Evolutionary conservation across 2,797 vertebrate genomes (phyloP), one percentile per base, ranked within the genome.

Genomic region (Rhynchotus rufescens): DNA sequence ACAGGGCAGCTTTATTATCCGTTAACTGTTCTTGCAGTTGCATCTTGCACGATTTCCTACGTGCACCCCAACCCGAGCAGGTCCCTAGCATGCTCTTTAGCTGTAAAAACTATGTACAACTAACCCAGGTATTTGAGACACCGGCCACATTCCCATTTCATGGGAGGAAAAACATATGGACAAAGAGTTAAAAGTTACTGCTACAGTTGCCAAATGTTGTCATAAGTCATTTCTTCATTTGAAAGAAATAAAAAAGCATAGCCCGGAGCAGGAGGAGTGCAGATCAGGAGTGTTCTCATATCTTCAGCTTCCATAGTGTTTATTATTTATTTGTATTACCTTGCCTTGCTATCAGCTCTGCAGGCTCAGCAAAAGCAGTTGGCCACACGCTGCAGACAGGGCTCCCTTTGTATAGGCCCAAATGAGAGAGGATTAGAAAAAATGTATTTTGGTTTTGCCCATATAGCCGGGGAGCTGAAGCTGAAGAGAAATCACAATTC

Each of bases 281-380:
- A 81, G 60, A 85, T 38, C 64, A 74, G 72, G 82, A 84, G 23
- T 38, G 44, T 49, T 92, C 80, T 34, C 67, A 38, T 44, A 73
- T 45, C 74, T 79, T 71, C 32, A 17, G 32, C 71, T 93, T 71
- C 57, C 66, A 21, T 4, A 83, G 69, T 28, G 64, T 85, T 91
- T 83, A 75, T 89, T 83, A 95, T 87, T 93, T 92, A 90, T 82
- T 92, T 90, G 82, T 34, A 67, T 67, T 94, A 93, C 88, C 88
- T 93, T 80, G 73, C 71, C 76, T 76, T 80, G 74, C 68, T 80
- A 90, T 49, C 79, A 85, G 73, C 72, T 54, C 75, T 59, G 75
- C 91, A 88, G 86, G 65, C 83, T 82, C 65, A 30, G 80, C 80
- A 92, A 72, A 82, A 94, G 88, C 88, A 67, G 72, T 22, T 72